Conservation (phyloP, 2,797 vertebrate species). For the Orientallactaga sibirica region DNA sequence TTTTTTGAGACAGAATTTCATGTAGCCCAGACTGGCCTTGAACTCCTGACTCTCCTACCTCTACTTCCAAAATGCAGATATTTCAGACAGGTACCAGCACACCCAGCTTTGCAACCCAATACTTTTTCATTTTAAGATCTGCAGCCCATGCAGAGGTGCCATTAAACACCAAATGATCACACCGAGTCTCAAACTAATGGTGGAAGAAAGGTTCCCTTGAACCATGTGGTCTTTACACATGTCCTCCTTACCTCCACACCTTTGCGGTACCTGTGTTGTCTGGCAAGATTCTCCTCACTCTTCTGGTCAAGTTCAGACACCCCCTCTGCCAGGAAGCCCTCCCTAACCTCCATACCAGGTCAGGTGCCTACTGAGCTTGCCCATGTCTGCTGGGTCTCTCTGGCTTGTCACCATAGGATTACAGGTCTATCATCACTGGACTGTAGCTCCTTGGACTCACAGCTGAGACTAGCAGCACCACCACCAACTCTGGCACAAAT, state of each 20-base stretch:
- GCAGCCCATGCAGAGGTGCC: background rate
- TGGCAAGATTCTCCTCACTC: constrained; percentile 2
- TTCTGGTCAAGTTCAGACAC: background rate
- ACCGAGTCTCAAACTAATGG: background rate
- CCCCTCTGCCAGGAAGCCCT: constrained; percentile 14
- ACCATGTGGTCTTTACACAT: background rate
- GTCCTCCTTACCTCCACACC: background rate
- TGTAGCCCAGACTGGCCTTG: background rate
- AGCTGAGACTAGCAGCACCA: background rate
- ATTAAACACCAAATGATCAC: background rate
- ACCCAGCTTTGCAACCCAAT: background rate
- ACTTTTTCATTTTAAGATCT: background rate
- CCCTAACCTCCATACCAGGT: background rate
- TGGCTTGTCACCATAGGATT: background rate
- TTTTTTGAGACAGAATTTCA: background rate
- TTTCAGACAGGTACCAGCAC: too few species aligned
- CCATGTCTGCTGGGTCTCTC: background rate
- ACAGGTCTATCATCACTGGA: background rate
- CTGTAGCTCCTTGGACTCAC: background rate
- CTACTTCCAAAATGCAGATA: background rate
- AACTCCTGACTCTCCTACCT: background rate
- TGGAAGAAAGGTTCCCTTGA: background rate
- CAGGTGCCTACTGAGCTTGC: background rate
- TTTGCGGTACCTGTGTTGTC: background rate
- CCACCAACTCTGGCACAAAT: background rate